phyloP scores from a whole-genome alignment of 2,888 invertebrate species.

The Macrosiphum euphorbiae region DNA sequence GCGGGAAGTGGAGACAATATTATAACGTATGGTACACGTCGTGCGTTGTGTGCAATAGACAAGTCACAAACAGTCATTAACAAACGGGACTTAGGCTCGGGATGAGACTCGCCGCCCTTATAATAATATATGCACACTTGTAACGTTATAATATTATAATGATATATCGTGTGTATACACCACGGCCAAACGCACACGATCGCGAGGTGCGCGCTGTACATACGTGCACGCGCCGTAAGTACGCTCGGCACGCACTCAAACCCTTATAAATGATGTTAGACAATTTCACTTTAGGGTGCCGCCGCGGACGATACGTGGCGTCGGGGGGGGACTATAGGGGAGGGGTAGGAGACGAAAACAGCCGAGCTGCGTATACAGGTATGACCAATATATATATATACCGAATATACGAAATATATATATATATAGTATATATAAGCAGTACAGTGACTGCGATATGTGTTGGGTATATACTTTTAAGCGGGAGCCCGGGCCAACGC shows the following conservation, averaged over 20 bases:
- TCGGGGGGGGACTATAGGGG: too few relatives aligned
- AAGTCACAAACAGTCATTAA: slow-evolving; percentile 19
- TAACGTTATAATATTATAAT: not conserved
- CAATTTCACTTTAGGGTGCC: slow-evolving; percentile 48
- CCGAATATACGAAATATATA: too few relatives aligned
- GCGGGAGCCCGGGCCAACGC: not conserved
- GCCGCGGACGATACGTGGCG: not conserved
- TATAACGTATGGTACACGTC: not conserved
- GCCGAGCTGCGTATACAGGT: not conserved
- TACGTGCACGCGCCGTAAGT: not conserved
- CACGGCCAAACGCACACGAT: not conserved
- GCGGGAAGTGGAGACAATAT: not conserved
- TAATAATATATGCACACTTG: not conserved
- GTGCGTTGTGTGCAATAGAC: not conserved
- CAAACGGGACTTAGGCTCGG: not conserved
- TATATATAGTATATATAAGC: not conserved
- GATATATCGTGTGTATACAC: not conserved
- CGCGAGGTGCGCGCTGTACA: not conserved
- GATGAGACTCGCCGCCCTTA: not conserved
- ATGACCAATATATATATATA: not conserved
- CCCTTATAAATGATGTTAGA: slow-evolving; percentile 48
- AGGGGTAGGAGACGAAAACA: not conserved
- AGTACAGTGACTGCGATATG: not conserved
- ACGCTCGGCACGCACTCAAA: slow-evolving; percentile 32
- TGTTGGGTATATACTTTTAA: not conserved